These are phyloP conservation scores for Crossaster papposus DNA, from an alignment of 53 echinoderm and acorn worm species.

Conservation along the genomic window DNA sequence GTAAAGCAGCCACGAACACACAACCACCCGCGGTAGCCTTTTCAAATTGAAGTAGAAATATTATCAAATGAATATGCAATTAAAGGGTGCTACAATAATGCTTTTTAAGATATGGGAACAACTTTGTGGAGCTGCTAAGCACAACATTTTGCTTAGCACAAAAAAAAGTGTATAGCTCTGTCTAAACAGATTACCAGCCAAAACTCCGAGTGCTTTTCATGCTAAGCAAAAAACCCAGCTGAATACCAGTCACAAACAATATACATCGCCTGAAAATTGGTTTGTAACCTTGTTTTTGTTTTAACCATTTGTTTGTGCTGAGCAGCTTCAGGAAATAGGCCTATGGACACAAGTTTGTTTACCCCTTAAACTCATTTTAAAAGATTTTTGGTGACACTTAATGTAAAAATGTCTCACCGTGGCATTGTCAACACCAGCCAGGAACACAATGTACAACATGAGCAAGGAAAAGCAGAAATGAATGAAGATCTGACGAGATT, in stretches of 20 bases:
- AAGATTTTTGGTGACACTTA: background rate
- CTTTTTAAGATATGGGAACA: background rate
- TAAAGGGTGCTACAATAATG: background rate
- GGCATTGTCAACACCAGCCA: conserved; percentile 74
- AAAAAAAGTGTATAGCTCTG: background rate
- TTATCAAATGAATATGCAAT: background rate
- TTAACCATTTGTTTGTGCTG: no score
- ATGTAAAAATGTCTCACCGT: background rate
- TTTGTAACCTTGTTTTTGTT: no score
- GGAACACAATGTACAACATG: conserved; percentile 74
- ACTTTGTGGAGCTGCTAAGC: no score
- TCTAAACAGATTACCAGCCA: no score
- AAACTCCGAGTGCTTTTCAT: no score
- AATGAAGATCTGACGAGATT: conserved; percentile 84
- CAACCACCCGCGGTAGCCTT: conserved; percentile 61
- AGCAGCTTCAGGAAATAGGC: no score
- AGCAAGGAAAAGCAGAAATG: conserved; percentile 78
- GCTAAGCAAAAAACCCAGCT: background rate
- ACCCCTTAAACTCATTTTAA: background rate
- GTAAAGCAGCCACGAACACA: conserved; percentile 72
- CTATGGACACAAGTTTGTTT: background rate
- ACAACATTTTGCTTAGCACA: no score
- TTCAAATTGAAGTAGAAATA: no score
- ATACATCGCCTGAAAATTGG: no score
- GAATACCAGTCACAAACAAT: no score